Evolutionary conservation across 2,797 vertebrate species (phyloP).

Genomic region (Ciconia nigra): DNA sequence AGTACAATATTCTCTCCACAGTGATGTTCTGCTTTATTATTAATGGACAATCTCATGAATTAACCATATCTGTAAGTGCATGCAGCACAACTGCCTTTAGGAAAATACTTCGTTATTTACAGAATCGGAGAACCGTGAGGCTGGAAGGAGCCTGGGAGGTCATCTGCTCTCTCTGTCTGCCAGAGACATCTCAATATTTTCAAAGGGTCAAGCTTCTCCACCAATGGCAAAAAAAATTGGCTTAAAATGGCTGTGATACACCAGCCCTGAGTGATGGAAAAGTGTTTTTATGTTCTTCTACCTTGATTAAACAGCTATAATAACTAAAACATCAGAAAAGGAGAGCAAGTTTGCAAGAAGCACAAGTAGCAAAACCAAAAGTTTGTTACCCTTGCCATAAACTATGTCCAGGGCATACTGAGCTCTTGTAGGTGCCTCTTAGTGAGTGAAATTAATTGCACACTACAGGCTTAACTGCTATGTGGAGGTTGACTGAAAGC

Average conservation of each 20-base stretch:
- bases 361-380: background rate
- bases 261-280: background rate
- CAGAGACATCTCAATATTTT: background rate
- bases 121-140: fast-evolving
- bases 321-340: background rate
- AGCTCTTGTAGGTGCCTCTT: background rate
- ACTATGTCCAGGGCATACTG: background rate
- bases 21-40: background rate
- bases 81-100: background rate
- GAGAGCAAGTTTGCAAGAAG: background rate
- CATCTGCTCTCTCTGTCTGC: background rate
- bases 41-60: background rate
- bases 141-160: background rate
- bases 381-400: background rate
- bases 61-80: background rate
- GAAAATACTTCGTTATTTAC: background rate
- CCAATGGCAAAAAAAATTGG: background rate
- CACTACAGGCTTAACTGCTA: background rate
- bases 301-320: background rate
- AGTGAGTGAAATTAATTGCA: background rate
- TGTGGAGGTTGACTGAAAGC: background rate
- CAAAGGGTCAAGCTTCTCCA: background rate
- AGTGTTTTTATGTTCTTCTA: background rate
- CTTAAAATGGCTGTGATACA: background rate
- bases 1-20: background rate